Conservation (phyloP, 2,113 vertebrate genomes). For the Clarias macrocephalus region DNA sequence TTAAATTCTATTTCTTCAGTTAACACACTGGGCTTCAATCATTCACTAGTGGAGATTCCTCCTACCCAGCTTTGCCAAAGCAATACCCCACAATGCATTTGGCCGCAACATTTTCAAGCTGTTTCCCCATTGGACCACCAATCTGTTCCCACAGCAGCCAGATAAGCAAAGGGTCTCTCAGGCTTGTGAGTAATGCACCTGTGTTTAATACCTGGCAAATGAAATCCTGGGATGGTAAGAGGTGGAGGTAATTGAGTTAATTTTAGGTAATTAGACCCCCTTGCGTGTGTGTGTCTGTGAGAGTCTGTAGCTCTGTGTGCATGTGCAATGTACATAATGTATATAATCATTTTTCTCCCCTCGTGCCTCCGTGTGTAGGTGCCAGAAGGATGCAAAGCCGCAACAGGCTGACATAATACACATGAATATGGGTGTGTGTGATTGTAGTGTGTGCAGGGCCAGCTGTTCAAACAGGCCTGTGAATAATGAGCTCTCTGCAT, state of each 20-base stretch:
- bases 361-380: conserved; percentile 32
- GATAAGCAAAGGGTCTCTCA: conserved; percentile 30
- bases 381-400: conserved; percentile 44
- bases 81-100: conserved; percentile 44
- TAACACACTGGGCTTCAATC: neutral
- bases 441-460: conserved; percentile 38
- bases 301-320: conserved; percentile 34
- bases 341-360: conserved; percentile 29
- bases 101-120: conserved; percentile 51
- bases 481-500: conserved; percentile 54
- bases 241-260: conserved; percentile 46
- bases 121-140: conserved; percentile 55
- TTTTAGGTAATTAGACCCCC: conserved; percentile 43
- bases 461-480: conserved; percentile 51
- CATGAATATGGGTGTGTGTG: conserved; percentile 48
- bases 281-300: conserved; percentile 45
- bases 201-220: conserved; percentile 46
- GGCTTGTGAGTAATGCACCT: conserved; percentile 47
- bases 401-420: conserved; percentile 46
- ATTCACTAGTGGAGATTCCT: conserved; percentile 16
- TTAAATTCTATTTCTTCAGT: neutral
- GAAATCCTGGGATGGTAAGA: conserved; percentile 22
- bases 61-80: conserved; percentile 10
- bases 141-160: conserved; percentile 52
- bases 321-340: conserved; percentile 28